Evolutionary conservation across 2,113 vertebrate genomes (phyloP).

Genomic region (Taurulus bubalis): DNA sequence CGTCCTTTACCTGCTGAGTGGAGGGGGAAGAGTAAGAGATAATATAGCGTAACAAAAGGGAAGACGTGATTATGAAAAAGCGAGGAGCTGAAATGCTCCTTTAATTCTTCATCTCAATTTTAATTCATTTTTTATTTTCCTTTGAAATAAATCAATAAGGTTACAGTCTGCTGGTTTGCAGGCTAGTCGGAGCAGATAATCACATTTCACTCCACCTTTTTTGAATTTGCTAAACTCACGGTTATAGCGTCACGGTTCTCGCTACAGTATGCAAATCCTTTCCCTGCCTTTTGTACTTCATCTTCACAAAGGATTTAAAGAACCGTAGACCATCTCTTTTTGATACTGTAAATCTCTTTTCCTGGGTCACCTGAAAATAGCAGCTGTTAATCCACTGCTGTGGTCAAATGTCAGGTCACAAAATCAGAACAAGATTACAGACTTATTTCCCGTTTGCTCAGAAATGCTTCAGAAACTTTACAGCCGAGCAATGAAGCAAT

Average conservation of each 20-base stretch:
- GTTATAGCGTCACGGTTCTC: slow-evolving; percentile 17
- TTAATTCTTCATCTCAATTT: slow-evolving; percentile 12
- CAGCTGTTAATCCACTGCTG: slow-evolving; percentile 34
- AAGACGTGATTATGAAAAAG: neutral
- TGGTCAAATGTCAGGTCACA: slow-evolving; percentile 26
- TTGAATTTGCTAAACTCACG: slow-evolving; percentile 22
- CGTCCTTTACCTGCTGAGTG: neutral
- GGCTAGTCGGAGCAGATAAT: slow-evolving; percentile 34
- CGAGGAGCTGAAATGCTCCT: neutral
- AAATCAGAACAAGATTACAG: slow-evolving; percentile 27
- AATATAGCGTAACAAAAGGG: neutral
- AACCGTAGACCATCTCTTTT: slow-evolving; percentile 35
- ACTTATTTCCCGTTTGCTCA: slow-evolving; percentile 22
- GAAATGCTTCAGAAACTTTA: slow-evolving; percentile 6
- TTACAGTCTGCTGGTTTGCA: slow-evolving; percentile 18
- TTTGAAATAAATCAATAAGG: neutral
- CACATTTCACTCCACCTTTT: slow-evolving; percentile 23
- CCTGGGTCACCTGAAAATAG: slow-evolving; percentile 33
- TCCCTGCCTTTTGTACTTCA: slow-evolving; percentile 50
- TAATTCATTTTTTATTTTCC: neutral
- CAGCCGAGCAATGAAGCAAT: neutral
- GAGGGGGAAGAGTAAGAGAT: neutral
- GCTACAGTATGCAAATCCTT: slow-evolving; percentile 54
- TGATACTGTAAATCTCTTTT: slow-evolving; percentile 46
- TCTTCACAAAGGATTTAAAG: slow-evolving; percentile 47